A percentile compares a stretch with the other conserved stretches of the same genome.
Conservation (phyloP, 2,797 vertebrate genomes). For the Pipistrellus nathusii region DNA sequence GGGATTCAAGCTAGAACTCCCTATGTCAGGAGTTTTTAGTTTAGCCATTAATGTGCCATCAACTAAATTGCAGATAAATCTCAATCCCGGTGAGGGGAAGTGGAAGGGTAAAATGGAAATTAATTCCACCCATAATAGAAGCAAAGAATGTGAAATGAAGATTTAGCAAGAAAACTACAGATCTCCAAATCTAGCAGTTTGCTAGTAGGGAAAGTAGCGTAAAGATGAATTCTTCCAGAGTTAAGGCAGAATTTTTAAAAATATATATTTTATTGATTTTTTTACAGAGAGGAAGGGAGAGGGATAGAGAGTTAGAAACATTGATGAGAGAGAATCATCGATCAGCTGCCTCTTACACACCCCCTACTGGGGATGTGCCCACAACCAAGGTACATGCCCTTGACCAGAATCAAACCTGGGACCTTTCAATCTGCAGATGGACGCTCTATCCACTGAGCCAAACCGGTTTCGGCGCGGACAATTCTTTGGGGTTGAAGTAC, state of each 20-base stretch:
- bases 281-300: too few species aligned
- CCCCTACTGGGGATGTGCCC: too few species aligned
- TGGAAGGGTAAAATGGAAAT: not conserved
- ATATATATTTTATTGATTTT: too few species aligned
- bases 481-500: not conserved
- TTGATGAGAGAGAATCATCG: too few species aligned
- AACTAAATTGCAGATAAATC: conserved; percentile 7
- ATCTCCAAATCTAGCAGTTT: not conserved
- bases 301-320: too few species aligned
- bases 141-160: conserved; percentile 41
- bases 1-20: not conserved
- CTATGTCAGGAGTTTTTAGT: not conserved
- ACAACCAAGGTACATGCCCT: too few species aligned
- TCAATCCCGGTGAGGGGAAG: not conserved
- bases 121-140: conserved; percentile 35
- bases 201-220: not conserved
- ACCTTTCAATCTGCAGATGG: too few species aligned
- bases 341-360: too few species aligned
- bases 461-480: not conserved
- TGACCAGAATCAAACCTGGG: too few species aligned
- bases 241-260: not conserved
- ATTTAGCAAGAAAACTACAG: conserved; percentile 21
- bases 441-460: too few species aligned
- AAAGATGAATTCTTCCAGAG: conserved; percentile 47
- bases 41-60: not conserved